Conservation (phyloP, 2,888 invertebrate species). For the Sialis fuliginosa region DNA sequence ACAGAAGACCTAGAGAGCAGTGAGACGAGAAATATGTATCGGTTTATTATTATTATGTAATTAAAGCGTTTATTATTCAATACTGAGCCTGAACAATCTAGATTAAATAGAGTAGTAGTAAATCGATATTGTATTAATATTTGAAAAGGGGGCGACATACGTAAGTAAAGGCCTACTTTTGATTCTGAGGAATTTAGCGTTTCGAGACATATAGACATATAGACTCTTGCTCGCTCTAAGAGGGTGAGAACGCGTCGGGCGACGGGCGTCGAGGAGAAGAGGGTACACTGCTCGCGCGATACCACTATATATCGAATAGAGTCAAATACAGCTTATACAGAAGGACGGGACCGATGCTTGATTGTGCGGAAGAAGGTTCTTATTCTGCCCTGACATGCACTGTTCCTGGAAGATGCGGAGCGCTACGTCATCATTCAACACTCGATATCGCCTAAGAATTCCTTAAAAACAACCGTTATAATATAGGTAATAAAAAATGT, state of each 20-base stretch:
- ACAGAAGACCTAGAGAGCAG: constrained; percentile 7
- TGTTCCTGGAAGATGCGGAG: background rate
- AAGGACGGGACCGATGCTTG: too few relatives aligned
- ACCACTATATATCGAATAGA: too few relatives aligned
- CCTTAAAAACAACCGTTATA: too few relatives aligned
- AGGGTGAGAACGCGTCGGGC: too few relatives aligned
- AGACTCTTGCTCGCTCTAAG: too few relatives aligned
- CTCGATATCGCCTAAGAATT: constrained; percentile 4
- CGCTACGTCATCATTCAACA: constrained; percentile 5
- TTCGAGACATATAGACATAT: constrained; percentile 2
- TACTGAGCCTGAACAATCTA: constrained; percentile 3
- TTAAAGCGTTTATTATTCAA: constrained; percentile 9
- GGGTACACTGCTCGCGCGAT: too few relatives aligned
- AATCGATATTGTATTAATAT: constrained; percentile 4
- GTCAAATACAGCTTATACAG: too few relatives aligned
- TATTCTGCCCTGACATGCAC: too few relatives aligned
- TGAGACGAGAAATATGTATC: constrained; percentile 9
- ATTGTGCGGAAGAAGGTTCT: too few relatives aligned
- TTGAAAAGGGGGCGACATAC: constrained; percentile 1
- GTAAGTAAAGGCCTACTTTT: constrained; percentile 10
- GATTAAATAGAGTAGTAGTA: background rate
- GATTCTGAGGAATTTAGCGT: constrained; percentile 9
- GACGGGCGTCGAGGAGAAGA: too few relatives aligned
- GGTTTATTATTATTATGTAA: constrained; percentile 8
- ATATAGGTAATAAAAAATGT: constrained; percentile 11